These are phyloP conservation scores for Sebastes vulpes DNA, from an alignment of 2,797 vertebrate genomes.

Conservation along the genomic window DNA sequence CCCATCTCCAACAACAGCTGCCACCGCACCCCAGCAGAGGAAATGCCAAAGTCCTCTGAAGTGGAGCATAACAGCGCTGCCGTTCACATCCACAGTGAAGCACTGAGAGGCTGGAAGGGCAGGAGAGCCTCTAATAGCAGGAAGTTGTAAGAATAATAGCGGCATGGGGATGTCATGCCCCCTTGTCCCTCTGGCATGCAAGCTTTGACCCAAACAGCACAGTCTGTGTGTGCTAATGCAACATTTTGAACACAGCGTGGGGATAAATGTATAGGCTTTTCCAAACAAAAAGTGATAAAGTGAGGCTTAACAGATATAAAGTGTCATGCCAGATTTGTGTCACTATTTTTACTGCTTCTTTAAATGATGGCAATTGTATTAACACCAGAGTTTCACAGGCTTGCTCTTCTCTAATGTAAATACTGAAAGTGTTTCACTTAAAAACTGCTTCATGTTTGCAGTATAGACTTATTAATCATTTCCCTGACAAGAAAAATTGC, in stretches of 20 bases:
- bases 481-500: neutral
- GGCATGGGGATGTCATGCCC: slow-evolving; percentile 61
- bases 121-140: slow-evolving; percentile 81
- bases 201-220: slow-evolving; percentile 26
- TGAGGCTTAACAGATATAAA: neutral
- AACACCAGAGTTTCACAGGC: neutral
- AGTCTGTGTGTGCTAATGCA: neutral
- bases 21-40: slow-evolving; percentile 74
- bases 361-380: neutral
- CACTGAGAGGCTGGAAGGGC: slow-evolving; percentile 46
- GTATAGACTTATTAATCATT: neutral
- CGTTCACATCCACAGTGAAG: slow-evolving; percentile 63
- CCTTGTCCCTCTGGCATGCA: slow-evolving; percentile 48
- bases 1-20: slow-evolving; percentile 69
- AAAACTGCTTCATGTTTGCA: neutral
- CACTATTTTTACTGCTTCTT: neutral
- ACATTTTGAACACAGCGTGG: neutral
- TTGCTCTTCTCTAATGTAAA: neutral
- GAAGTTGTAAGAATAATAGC: slow-evolving; percentile 80
- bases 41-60: slow-evolving; percentile 84
- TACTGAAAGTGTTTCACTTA: neutral
- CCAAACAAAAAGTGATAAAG: neutral
- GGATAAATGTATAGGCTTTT: neutral
- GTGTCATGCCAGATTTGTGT: neutral
- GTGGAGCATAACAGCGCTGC: slow-evolving; percentile 70